A percentile compares a stretch with the other conserved stretches of the same genome.
phyloP scores from a whole-genome alignment of 2,797 vertebrate species.

The Manis pentadactyla region DNA sequence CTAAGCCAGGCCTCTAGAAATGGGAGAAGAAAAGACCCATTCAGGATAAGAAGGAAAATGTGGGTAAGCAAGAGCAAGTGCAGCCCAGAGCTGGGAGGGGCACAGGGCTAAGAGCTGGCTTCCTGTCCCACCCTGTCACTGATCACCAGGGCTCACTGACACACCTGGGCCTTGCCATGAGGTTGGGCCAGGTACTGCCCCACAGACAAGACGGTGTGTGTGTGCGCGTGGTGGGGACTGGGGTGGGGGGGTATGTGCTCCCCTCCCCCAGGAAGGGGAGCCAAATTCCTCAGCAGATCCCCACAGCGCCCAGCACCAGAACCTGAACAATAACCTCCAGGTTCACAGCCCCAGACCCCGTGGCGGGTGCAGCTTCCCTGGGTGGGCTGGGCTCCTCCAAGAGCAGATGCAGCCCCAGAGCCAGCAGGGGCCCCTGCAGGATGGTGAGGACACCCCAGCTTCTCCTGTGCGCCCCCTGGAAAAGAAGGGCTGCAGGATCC shows the following conservation, averaged over 20 bases:
- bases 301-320: not conserved
- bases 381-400: not conserved
- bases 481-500: not conserved
- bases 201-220: not conserved
- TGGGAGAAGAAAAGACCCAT: not conserved
- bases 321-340: not conserved
- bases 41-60: too few species aligned
- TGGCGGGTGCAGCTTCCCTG: not conserved
- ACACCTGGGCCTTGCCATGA: not conserved
- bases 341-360: accelerated
- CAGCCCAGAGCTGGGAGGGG: accelerated
- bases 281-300: not conserved
- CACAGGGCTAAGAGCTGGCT: not conserved
- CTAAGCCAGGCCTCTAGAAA: not conserved
- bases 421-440: not conserved
- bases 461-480: not conserved
- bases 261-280: not conserved
- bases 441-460: accelerated
- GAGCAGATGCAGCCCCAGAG: not conserved
- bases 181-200: not conserved
- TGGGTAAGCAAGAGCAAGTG: not conserved
- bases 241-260: not conserved
- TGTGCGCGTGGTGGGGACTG: accelerated
- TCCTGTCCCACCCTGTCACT: not conserved
- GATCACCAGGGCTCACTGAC: not conserved